Evolutionary conservation across 2,113 vertebrate species (phyloP).

Genomic region (Mohoua ochrocephala): DNA sequence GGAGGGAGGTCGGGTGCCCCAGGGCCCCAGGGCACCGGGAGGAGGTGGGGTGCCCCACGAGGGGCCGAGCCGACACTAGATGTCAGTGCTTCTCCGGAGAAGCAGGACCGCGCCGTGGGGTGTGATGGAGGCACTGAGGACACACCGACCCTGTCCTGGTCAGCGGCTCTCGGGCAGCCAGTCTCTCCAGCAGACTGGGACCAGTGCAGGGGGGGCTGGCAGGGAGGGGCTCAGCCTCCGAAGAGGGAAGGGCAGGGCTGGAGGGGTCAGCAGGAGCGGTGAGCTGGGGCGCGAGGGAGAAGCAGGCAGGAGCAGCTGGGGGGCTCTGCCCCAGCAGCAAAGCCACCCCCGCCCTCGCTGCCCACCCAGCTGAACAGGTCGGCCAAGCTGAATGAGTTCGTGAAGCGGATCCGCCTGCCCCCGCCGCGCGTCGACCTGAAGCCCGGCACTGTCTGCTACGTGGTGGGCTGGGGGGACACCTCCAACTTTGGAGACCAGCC

Average conservation of each 20-base stretch:
- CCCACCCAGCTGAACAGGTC: conserved; percentile 50
- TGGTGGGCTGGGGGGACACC: conserved; percentile 64
- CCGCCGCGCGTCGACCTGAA: rapidly evolving
- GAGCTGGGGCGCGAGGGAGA: rapidly evolving
- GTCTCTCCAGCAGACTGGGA: neutral
- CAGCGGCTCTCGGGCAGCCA: neutral
- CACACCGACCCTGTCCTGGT: neutral
- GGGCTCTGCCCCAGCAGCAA: neutral
- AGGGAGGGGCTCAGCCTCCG: neutral
- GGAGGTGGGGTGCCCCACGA: neutral
- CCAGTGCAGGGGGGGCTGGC: neutral
- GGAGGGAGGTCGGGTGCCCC: neutral
- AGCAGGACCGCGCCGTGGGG: neutral
- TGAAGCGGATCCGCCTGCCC: conserved; percentile 51
- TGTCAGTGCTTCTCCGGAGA: conserved; percentile 50
- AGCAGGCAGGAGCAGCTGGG: neutral
- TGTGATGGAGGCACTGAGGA: neutral
- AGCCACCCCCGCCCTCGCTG: rapidly evolving
- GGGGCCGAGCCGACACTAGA: neutral
- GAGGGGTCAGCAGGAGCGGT: rapidly evolving
- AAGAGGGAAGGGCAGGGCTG: neutral
- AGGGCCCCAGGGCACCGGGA: rapidly evolving
- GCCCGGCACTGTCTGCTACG: neutral
- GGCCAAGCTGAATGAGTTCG: conserved; percentile 5
- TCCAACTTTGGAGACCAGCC: conserved; percentile 15